These are phyloP conservation scores for Pentamera pediparva DNA, from an alignment of 53 echinoderm and acorn worm genomes.

Conservation along the genomic window DNA sequence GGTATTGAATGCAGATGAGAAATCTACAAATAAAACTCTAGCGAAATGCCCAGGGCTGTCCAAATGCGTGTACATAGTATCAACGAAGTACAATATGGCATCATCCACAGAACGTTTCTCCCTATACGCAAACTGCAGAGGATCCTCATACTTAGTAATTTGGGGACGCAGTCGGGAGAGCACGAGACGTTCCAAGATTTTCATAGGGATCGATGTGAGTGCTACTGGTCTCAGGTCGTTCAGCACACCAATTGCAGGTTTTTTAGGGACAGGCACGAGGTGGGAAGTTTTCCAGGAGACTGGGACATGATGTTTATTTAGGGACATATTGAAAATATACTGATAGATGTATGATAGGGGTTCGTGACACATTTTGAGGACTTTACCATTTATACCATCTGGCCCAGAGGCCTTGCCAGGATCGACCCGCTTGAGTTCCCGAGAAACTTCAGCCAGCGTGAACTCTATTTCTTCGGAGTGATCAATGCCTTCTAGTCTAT, in stretches of 20 bases:
- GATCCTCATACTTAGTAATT: background rate
- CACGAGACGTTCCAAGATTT: background rate
- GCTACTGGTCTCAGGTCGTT: constrained; percentile 2
- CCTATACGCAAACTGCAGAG: background rate
- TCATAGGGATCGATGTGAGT: background rate
- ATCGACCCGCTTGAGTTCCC: background rate
- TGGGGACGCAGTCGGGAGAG: background rate
- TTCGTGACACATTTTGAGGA: background rate
- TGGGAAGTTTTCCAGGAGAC: background rate
- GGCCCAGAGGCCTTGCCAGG: background rate
- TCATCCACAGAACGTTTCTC: background rate
- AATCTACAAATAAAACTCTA: background rate
- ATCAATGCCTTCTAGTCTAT: too few relatives aligned
- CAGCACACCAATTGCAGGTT: background rate
- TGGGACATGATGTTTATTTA: background rate
- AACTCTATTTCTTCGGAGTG: too few relatives aligned
- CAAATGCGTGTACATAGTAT: background rate
- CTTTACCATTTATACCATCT: background rate
- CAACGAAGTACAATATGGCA: background rate
- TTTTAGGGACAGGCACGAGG: background rate
- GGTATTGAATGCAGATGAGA: background rate
- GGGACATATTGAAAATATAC: background rate
- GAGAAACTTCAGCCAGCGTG: too few relatives aligned
- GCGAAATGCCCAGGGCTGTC: background rate
- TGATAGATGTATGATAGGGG: background rate